A percentile compares a stretch with the other conserved stretches of the same genome.
These are phyloP conservation scores for Laupala kohalensis DNA, from an alignment of 1,140 invertebrate species.

Conservation along the genomic window DNA sequence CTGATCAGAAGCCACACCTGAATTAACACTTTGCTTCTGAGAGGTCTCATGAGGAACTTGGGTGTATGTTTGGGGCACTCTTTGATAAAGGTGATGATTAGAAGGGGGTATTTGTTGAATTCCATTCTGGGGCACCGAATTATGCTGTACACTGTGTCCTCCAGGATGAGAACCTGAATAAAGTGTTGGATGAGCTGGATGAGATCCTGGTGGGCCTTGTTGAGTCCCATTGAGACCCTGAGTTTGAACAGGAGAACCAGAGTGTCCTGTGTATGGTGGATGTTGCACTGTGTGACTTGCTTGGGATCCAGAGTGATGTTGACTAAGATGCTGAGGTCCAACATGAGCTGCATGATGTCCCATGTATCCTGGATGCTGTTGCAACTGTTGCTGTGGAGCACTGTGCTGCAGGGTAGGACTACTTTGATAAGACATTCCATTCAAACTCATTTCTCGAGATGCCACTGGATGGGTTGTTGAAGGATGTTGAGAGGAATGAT, in stretches of 20 bases:
- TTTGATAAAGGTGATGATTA: background rate
- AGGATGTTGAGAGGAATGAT: background rate
- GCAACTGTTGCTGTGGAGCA: background rate
- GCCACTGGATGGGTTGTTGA: background rate
- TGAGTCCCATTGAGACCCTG: no score
- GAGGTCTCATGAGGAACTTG: background rate
- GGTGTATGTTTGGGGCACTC: background rate
- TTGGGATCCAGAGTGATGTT: background rate
- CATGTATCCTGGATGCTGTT: background rate
- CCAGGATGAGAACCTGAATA: no score
- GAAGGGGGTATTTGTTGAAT: background rate
- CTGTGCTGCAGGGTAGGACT: background rate
- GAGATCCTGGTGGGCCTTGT: no score
- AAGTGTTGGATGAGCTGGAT: no score
- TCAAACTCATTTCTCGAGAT: background rate
- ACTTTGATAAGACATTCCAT: background rate
- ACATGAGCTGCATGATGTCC: background rate
- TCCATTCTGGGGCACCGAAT: no score
- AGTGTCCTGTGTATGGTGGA: background rate
- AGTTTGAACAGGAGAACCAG: background rate
- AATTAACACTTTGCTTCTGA: background rate
- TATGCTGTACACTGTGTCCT: no score
- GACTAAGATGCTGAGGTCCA: slow-evolving; percentile 8
- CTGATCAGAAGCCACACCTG: background rate
- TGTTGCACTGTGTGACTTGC: background rate